Base-by-base conservation (phyloP, 2,113 vertebrate genomes). In the Upupa epops region DNA sequence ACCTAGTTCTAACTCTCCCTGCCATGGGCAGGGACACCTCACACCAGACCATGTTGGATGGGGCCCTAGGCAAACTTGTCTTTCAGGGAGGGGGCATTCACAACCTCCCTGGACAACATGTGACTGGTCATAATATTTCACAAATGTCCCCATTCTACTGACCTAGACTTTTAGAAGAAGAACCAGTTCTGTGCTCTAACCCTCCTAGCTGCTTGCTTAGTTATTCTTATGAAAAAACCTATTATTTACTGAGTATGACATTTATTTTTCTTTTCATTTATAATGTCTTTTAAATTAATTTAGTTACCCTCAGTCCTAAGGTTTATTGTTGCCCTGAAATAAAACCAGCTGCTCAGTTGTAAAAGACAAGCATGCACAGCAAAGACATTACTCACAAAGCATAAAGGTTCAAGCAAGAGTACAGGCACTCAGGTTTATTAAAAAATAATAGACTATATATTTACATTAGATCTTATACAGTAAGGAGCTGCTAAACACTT, bases 131-230 rank as follows among this genome's bases (percentile, higher is more conserved):
- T 13, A 56, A 8, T 42, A 7, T 24, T 81, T 56, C 85, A 52
- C 12, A 34, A 58, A 52, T 56, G 34, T 29, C 40, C 29, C 60
- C 2, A n/a, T 69, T 69, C 37, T 52, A 58, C 9, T 45, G 17
- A 56, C 6, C 4, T 64, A n/a, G 21, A 69, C 22, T 56, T 83
- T 37, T 9, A 45, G 20, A 87, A 52, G 19, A 12, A 1, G 6
- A 74, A 58, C 3, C 0, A 56, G 2, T 65, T 49, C 17, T 46
- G n/a, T 22, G 31, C 1, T 74, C 32, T 86, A 22, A 45, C 8
- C 13, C 6, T 68, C 16, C 15, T n/a, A n/a, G n/a, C n/a, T n/a
- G n/a, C n/a, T n/a, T 22, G 8, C 13, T 3, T 8, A 26, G 1
- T 56, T 74, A 59, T 36, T 81, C 34, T 66, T 64, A 42, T 51